Percentiles rank a stretch among this genome's conserved stretches.
Evolutionary conservation across 2,888 invertebrate species (phyloP).

Genomic region (Drosophila prostipennis): DNA sequence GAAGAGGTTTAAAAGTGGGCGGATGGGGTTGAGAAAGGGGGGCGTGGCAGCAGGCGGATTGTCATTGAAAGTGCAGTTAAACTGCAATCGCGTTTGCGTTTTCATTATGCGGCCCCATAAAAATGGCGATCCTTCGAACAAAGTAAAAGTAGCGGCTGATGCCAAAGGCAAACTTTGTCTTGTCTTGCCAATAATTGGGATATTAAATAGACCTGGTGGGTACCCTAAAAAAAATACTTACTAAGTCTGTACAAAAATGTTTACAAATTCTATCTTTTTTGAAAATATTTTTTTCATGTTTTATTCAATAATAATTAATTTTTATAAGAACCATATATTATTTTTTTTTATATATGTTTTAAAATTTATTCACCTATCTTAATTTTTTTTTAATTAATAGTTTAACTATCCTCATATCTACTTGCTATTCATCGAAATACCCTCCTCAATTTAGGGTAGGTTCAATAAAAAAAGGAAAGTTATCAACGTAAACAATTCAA

Average conservation of each 20-base stretch:
- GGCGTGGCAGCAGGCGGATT: constrained; percentile 17
- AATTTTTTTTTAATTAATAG: too few relatives aligned
- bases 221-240: constrained; percentile 14
- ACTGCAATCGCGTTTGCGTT: constrained; percentile 71
- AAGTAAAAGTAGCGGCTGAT: constrained; percentile 35
- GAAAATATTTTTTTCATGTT: too few relatives aligned
- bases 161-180: constrained; percentile 35
- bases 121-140: constrained; percentile 31
- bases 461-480: constrained; percentile 49
- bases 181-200: not conserved
- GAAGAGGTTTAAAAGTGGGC: not conserved
- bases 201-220: not conserved
- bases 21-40: not conserved
- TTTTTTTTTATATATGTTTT: too few relatives aligned
- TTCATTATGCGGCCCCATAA: constrained; percentile 69
- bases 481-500: constrained; percentile 77
- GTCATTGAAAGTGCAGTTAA: constrained; percentile 72
- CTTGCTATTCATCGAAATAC: not conserved
- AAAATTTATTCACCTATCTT: too few relatives aligned
- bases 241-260: too few relatives aligned
- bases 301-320: too few relatives aligned
- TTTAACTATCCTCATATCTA: too few relatives aligned
- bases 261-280: too few relatives aligned
- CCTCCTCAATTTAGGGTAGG: constrained; percentile 8
- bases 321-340: too few relatives aligned